Conservation (phyloP, 2,797 vertebrate species). For the Morus bassanus region DNA sequence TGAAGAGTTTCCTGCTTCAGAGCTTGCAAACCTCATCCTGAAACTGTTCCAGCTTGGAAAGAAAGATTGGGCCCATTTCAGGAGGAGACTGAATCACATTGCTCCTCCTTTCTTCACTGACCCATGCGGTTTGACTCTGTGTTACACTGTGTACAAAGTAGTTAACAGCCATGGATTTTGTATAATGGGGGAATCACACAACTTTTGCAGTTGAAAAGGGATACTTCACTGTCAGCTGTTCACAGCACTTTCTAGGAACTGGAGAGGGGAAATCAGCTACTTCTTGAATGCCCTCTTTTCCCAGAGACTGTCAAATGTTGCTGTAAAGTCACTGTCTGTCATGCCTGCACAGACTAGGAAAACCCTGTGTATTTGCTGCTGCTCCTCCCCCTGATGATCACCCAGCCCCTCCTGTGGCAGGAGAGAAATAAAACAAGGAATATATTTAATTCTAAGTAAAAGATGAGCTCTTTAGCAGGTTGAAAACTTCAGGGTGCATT, state of each 20-base stretch:
- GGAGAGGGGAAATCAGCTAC: not conserved
- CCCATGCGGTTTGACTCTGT: fast-evolving
- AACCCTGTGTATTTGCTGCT: not conserved
- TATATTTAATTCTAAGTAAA: not conserved
- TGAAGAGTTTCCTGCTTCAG: not conserved
- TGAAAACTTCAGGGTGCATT: not conserved
- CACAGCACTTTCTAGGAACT: not conserved
- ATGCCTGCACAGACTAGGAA: not conserved
- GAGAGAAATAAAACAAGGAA: not conserved
- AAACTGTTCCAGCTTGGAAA: not conserved
- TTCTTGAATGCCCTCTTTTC: not conserved
- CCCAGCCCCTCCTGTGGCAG: not conserved
- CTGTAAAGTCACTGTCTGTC: not conserved
- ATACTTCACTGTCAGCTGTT: not conserved
- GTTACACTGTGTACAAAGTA: fast-evolving
- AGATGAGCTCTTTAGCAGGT: not conserved
- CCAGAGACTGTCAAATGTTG: not conserved
- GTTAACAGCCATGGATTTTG: not conserved
- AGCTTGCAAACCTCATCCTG: not conserved
- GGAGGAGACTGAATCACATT: not conserved
- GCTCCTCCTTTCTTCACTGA: not conserved
- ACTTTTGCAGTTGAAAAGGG: not conserved
- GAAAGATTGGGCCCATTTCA: not conserved
- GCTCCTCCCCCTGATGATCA: fast-evolving
- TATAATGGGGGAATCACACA: not conserved